A percentile compares a stretch with the other conserved stretches of the same genome.
Conservation (phyloP, 2,888 invertebrate species). For the Pristionchus fissidentatus region DNA sequence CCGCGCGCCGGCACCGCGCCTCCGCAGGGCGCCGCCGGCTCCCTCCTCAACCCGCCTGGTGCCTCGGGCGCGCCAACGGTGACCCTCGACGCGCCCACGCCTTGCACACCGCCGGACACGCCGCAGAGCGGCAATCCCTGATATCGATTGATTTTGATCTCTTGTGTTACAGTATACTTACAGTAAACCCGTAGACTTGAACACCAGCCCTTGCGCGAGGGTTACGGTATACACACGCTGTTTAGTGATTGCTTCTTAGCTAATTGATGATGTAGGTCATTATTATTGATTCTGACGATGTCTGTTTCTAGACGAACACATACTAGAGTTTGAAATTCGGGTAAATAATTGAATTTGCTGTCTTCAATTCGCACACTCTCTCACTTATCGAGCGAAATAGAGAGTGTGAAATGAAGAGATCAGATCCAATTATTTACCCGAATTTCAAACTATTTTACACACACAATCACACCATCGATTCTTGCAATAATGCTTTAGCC, state of each 20-base stretch:
- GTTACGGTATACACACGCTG: slow-evolving; percentile 23
- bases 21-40: background rate
- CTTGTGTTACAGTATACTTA: no score
- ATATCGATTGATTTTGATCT: background rate
- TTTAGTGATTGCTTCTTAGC: slow-evolving; percentile 34
- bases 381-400: no score
- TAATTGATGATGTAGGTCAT: background rate
- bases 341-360: no score
- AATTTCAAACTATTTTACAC: no score
- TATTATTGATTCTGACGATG: background rate
- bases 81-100: slow-evolving; percentile 39
- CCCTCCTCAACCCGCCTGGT: background rate
- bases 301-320: background rate
- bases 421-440: no score
- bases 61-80: slow-evolving; percentile 17
- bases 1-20: slow-evolving; percentile 11
- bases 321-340: no score
- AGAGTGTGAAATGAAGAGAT: no score
- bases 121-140: slow-evolving; percentile 27
- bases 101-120: slow-evolving; percentile 41
- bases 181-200: background rate
- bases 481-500: slow-evolving; percentile 35
- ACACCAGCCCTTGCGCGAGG: slow-evolving; percentile 11
- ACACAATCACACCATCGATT: slow-evolving; percentile 21
- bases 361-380: no score